Base-by-base conservation (phyloP, 2,113 vertebrate species). In the Pelecanoides urinatrix region DNA sequence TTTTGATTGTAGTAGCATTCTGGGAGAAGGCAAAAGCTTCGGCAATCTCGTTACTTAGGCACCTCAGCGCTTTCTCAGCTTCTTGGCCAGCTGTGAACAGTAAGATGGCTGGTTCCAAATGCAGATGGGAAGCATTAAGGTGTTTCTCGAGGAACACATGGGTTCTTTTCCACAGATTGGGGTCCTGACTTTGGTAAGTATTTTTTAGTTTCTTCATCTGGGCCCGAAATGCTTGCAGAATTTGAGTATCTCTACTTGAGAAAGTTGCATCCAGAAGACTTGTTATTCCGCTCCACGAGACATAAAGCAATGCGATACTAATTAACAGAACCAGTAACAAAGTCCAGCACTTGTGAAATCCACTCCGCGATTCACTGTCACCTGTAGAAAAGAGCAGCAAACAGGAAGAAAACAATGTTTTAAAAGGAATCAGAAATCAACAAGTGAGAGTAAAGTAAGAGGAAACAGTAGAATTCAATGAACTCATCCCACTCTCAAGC, bases 71-170 rank as follows among this genome's bases (percentile, higher is more conserved):
- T 96, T 75, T 97, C 97, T 99, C 98, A 3, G 98, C 99, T 34
- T 97, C 96, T 73, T 29, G 94, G 42, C 99, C 99, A 8, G 99
- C 98, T 1, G 99, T 98, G 90, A 99, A 95, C 86, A 99, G 98
- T 89, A 99, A 91, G 89, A 99, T 99, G 40, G 99, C 98, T 0
- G 99, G 99, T 94, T 99, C 98, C 20, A 97, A 95, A n/a, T 93
- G 99, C 50, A 97, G 83, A 0, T 90, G 80, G 16, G 98, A 98
- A 68, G 96, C 86, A 18, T 98, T 98, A 3, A 99, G 98, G 73
- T 98, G 99, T 55, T 97, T 98, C 80, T 98, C 96, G 34, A 99
- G 97, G 94, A 98, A 98, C 9, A 97, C 97, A 0, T 36, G 96
- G 90, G 98, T 98, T 96, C 98, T 98, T 16, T 58, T 98, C 99